phyloP scores from a whole-genome alignment of 2,113 vertebrate genomes.

The Camelus dromedarius region DNA sequence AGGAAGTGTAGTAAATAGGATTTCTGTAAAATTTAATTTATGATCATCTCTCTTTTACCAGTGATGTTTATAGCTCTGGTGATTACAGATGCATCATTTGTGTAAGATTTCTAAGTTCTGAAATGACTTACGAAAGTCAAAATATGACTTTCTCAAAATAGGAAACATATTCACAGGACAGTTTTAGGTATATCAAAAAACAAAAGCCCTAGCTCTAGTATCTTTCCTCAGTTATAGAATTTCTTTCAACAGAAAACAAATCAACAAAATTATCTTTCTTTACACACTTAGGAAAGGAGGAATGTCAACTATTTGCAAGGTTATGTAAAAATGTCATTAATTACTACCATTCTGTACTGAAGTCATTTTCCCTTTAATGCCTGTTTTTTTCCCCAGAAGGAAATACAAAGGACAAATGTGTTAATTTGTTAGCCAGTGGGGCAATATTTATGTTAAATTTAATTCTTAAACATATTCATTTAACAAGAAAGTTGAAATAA shows the following conservation, averaged over 20 bases:
- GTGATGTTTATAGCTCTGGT: neutral
- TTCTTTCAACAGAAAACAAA: slow-evolving; percentile 29
- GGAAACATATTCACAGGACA: neutral
- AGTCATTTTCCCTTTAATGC: slow-evolving; percentile 46
- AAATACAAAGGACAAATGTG: slow-evolving; percentile 32
- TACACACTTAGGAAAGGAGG: slow-evolving; percentile 24
- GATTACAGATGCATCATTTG: neutral
- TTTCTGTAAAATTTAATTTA: neutral
- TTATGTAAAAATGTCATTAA: slow-evolving; percentile 58
- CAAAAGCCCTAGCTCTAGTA: neutral
- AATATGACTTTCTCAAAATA: neutral
- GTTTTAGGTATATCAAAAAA: neutral
- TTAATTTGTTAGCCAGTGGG: slow-evolving; percentile 46
- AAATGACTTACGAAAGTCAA: slow-evolving; percentile 16
- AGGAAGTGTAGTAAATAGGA: neutral
- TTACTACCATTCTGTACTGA: neutral
- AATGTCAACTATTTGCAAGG: neutral
- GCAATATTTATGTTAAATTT: slow-evolving; percentile 30
- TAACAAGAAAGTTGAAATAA: neutral
- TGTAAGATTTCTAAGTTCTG: neutral
- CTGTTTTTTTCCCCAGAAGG: slow-evolving; percentile 21
- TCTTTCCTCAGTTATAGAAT: slow-evolving; percentile 7
- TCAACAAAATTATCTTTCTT: slow-evolving; percentile 51
- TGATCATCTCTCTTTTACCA: neutral
- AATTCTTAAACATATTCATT: slow-evolving; percentile 26